Percentiles rank a stretch among this genome's conserved stretches.
phyloP scores from a whole-genome alignment of 2,113 vertebrate genomes.

The Clarias gariepinus region DNA sequence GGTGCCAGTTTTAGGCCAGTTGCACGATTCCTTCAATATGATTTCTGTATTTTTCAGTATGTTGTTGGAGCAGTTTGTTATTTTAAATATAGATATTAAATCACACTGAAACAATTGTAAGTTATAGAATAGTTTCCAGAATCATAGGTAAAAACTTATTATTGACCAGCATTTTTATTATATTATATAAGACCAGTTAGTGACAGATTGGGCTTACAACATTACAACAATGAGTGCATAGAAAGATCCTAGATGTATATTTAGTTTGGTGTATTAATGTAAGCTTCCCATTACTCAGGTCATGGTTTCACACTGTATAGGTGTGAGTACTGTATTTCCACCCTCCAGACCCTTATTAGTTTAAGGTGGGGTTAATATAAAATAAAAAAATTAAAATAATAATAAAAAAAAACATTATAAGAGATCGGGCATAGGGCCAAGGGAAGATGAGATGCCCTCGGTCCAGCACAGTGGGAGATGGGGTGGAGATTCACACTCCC shows the following conservation, averaged over 20 bases:
- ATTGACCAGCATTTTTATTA: not conserved
- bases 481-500: constrained; percentile 38
- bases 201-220: not conserved
- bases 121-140: not conserved
- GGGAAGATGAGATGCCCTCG: constrained; percentile 44
- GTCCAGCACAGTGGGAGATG: constrained; percentile 37
- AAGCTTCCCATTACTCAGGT: constrained; percentile 36
- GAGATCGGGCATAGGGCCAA: constrained; percentile 40
- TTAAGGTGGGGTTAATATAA: constrained; percentile 17
- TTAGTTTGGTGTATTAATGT: constrained; percentile 36
- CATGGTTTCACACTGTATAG: constrained; percentile 13
- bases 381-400: too few species aligned
- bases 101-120: not conserved
- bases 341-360: constrained; percentile 45
- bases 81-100: not conserved
- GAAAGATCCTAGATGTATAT: constrained; percentile 30
- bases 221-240: constrained; percentile 12
- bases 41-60: not conserved
- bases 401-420: constrained; percentile 31
- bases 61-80: not conserved
- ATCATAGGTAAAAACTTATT: not conserved
- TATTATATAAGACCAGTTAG: not conserved
- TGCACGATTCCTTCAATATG: not conserved
- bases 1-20: not conserved
- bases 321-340: too few species aligned